Conservation (phyloP, 2,797 vertebrate genomes). For the Leucoraja ocellata region DNA sequence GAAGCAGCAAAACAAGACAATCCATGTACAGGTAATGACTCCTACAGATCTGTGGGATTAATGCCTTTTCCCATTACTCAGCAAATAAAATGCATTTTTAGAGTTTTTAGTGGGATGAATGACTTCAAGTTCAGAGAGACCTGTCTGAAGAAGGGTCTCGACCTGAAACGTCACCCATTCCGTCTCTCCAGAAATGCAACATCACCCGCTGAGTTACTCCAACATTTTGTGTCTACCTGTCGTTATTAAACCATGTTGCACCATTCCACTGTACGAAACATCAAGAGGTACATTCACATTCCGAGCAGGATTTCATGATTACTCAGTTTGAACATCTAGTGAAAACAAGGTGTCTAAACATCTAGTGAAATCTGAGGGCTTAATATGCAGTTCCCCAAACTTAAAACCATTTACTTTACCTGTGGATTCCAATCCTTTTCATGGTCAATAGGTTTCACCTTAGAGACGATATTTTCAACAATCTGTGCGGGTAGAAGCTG, state of each 20-base stretch:
- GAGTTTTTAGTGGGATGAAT: background rate
- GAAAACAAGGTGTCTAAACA: background rate
- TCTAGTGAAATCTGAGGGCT: background rate
- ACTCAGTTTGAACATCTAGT: too few relatives aligned
- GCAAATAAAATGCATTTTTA: background rate
- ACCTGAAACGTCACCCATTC: too few relatives aligned
- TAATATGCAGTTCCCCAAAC: background rate
- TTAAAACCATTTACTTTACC: slow-evolving; percentile 53
- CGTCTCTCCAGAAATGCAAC: too few relatives aligned
- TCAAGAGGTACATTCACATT: background rate
- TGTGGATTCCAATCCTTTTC: slow-evolving; percentile 81
- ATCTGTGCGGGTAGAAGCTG: slow-evolving; percentile 67
- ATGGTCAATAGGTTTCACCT: slow-evolving; percentile 73
- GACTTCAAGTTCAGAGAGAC: background rate
- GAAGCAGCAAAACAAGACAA: background rate
- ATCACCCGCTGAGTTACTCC: too few relatives aligned
- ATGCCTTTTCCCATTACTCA: background rate
- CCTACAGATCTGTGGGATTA: background rate
- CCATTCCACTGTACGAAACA: background rate
- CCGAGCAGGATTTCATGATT: background rate
- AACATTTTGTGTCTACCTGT: too few relatives aligned
- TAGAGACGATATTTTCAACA: slow-evolving; percentile 76
- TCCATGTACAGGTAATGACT: background rate
- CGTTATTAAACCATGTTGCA: background rate
- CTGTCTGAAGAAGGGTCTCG: too few relatives aligned